Base-by-base conservation (phyloP, 2,113 vertebrate species). In the Grus americana region DNA sequence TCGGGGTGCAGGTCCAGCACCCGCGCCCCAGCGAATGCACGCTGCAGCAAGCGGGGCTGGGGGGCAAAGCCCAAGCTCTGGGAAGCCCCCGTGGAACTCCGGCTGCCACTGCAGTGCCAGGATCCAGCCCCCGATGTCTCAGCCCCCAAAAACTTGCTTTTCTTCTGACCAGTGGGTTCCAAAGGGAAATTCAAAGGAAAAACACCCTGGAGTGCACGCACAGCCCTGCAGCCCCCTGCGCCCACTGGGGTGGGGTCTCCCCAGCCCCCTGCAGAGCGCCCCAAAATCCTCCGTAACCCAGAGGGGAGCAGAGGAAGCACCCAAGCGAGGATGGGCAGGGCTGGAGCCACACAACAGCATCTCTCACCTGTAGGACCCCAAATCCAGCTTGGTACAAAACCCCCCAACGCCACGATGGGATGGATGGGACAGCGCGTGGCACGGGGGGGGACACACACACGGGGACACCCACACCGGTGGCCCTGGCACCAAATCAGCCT, bases 131-230 rank as follows among this genome's bases (percentile, higher is more conserved):
- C 14, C 5, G 3, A n/a, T 29, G 76, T 18, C 68, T 52, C 49
- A 79, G 8, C 5, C 15, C 12, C 11, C 2, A 4, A 66, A 62
- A 58, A 15, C 26, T 15, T 13, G 32, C 15, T 59, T 42, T 44
- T 46, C 58, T 65, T 54, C 59, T 12, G 8, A 38, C 15, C 36
- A 12, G 1, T 1, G 3, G 0, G 0, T 30, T 54, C 12, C 38
- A 72, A 55, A 59, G 0, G 38, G 50, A n/a, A 74, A 74, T n/a
- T 42, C 6, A 71, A 73, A 61, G n/a, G 44, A 32, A 22, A 63
- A 81, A 24, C 2, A 1, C 2, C 49, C 19, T 3, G 0, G 74
- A 42, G 22, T 0, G 2, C 54, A 40, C 49, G 23, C 5, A 1
- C 13, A 12, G 3, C 50, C 9, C 16, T 10, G 55, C 40, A 34